phyloP scores from a whole-genome alignment of 2,797 vertebrate genomes.

The Gallirallus australis region DNA sequence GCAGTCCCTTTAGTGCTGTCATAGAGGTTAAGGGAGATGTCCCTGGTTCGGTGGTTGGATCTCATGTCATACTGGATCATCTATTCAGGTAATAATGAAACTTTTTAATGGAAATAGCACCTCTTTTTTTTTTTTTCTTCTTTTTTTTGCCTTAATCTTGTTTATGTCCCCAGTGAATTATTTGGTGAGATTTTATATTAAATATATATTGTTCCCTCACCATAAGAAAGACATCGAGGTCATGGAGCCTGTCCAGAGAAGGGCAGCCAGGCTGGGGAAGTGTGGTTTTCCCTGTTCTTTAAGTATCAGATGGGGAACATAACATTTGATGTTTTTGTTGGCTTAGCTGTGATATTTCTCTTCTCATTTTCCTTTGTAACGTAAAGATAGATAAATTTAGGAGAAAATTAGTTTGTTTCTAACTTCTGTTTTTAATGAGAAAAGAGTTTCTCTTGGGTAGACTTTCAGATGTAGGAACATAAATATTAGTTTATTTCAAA shows the following conservation, averaged over 20 bases:
- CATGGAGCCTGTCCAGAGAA: too few relatives aligned
- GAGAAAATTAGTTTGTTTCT: background rate
- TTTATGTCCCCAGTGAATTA: background rate
- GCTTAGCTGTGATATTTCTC: slow-evolving; percentile 34
- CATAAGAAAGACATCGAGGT: too few relatives aligned
- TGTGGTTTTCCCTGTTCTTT: background rate
- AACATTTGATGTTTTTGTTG: slow-evolving; percentile 30
- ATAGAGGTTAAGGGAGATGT: background rate
- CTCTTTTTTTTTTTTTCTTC: background rate
- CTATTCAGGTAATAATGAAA: background rate
- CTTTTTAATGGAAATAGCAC: background rate
- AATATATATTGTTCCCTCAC: too few relatives aligned
- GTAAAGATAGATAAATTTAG: slow-evolving; percentile 8
- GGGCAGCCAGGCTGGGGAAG: background rate
- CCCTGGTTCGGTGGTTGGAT: background rate
- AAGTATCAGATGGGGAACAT: background rate
- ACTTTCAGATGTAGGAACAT: background rate
- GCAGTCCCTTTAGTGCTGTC: background rate
- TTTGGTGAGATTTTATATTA: background rate
- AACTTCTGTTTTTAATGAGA: slow-evolving; percentile 26
- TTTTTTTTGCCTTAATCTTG: background rate
- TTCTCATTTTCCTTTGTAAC: background rate
- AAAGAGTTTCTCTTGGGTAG: background rate
- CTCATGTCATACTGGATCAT: background rate
- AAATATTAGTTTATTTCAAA: background rate